Conservation (phyloP, 2,888 invertebrate species). For the Uloborus plumipes region DNA sequence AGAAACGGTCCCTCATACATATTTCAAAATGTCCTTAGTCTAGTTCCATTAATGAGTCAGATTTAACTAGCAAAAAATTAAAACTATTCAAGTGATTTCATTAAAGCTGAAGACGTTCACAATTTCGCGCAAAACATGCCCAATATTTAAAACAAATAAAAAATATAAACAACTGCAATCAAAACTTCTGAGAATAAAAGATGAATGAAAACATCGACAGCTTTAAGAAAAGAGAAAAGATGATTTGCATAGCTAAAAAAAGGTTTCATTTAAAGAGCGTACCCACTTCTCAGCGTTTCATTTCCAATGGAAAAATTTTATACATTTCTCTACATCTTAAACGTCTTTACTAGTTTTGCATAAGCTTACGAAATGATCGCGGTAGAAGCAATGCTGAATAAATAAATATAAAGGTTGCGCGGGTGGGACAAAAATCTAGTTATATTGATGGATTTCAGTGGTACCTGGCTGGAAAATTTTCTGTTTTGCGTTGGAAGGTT, state of each 20-base stretch:
- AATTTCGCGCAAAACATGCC: too few relatives aligned
- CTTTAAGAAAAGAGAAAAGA: conserved; percentile 1
- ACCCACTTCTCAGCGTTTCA: conserved; percentile 3
- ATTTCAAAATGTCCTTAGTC: too few relatives aligned
- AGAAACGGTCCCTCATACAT: too few relatives aligned
- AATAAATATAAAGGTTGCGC: conserved; percentile 57
- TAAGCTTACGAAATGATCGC: conserved; percentile 8
- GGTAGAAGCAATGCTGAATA: conserved; percentile 33
- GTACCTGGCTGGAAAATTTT: conserved; percentile 13
- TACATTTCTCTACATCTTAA: conserved; percentile 26
- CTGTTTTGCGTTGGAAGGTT: conserved; percentile 29
- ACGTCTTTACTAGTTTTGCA: conserved; percentile 39
- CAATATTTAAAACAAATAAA: too few relatives aligned
- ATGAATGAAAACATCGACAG: background rate
- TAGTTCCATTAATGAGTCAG: too few relatives aligned
- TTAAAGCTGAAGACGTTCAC: too few relatives aligned
- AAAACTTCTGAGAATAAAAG: too few relatives aligned
- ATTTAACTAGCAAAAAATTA: too few relatives aligned
- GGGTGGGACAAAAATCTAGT: conserved; percentile 42
- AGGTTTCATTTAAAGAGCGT: conserved; percentile 14
- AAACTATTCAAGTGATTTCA: too few relatives aligned
- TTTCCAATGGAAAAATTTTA: conserved; percentile 2
- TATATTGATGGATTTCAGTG: conserved; percentile 54
- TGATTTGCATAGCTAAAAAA: conserved; percentile 47
- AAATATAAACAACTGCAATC: too few relatives aligned